Evolutionary conservation across 2,797 vertebrate species (phyloP).

Genomic region (Chelmon rostratus): DNA sequence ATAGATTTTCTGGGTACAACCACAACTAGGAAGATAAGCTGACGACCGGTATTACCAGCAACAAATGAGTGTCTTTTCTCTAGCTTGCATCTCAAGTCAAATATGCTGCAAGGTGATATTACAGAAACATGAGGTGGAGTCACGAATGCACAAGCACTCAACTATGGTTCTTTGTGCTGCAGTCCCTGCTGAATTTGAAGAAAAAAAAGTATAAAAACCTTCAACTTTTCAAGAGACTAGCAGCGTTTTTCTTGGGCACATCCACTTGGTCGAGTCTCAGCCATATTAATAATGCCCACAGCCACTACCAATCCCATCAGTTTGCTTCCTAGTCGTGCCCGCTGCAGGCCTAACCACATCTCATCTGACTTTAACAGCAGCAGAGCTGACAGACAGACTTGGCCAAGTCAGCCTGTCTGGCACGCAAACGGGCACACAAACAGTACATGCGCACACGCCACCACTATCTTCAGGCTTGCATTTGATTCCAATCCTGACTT

Average conservation of each 20-base stretch:
- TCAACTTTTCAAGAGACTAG: constrained; percentile 28
- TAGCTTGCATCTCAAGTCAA: background rate
- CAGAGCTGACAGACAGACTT: constrained; percentile 66
- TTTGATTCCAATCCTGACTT: constrained; percentile 38
- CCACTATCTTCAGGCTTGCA: constrained; percentile 35
- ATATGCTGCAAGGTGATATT: background rate
- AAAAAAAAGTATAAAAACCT: constrained; percentile 1
- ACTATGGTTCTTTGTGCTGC: background rate
- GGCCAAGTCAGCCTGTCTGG: constrained; percentile 51
- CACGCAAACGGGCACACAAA: background rate
- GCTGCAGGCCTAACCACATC: constrained; percentile 54
- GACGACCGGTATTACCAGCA: constrained; percentile 29
- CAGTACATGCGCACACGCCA: background rate
- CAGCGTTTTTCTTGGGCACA: constrained; percentile 21
- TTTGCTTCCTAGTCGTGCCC: constrained; percentile 29
- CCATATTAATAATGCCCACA: constrained; percentile 57
- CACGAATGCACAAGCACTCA: constrained; percentile 14
- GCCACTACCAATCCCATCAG: constrained; percentile 52
- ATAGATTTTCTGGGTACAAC: constrained; percentile 29
- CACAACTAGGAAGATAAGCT: constrained; percentile 30
- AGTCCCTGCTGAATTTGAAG: constrained; percentile 20
- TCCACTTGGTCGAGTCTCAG: constrained; percentile 34
- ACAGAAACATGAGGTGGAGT: constrained; percentile 1
- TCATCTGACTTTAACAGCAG: constrained; percentile 58
- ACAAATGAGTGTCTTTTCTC: constrained; percentile 27